These are phyloP conservation scores for Bombus haemorrhoidalis DNA, from an alignment of 1,140 invertebrate species.

Conservation along the genomic window DNA sequence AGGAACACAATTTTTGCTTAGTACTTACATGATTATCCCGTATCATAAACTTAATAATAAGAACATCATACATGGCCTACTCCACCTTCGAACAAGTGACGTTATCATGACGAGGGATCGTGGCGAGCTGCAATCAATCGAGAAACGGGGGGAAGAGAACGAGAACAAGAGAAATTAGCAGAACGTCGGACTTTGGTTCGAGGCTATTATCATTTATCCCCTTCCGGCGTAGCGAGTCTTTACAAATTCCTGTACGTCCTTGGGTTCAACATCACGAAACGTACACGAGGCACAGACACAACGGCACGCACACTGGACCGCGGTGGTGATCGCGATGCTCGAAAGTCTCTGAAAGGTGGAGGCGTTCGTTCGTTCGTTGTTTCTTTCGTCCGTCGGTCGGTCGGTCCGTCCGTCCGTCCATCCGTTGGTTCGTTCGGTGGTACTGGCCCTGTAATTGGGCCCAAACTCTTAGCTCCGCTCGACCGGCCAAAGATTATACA, in stretches of 20 bases:
- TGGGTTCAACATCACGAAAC: slow-evolving; percentile 67
- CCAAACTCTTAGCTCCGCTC: slow-evolving; percentile 80
- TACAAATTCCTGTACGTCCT: slow-evolving; percentile 65
- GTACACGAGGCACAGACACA: slow-evolving; percentile 18
- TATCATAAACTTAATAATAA: background rate
- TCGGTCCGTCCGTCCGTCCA: slow-evolving; percentile 20
- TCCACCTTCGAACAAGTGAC: background rate
- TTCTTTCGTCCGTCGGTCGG: slow-evolving; percentile 40
- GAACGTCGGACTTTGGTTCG: slow-evolving; percentile 38
- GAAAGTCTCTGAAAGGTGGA: slow-evolving; percentile 74
- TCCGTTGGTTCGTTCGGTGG: slow-evolving; percentile 78
- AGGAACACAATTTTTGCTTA: background rate
- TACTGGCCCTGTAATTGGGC: slow-evolving; percentile 83
- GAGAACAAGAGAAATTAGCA: slow-evolving; percentile 19
- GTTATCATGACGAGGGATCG: background rate
- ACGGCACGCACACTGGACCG: slow-evolving; percentile 41
- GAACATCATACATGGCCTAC: background rate
- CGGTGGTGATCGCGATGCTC: slow-evolving; percentile 67
- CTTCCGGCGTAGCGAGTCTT: slow-evolving; percentile 51
- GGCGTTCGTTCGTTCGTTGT: slow-evolving; percentile 71
- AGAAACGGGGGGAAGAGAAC: background rate
- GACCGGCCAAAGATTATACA: slow-evolving; percentile 82
- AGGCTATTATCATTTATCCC: slow-evolving; percentile 65
- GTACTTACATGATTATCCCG: background rate
- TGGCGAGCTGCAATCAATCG: background rate